Evolutionary conservation across 1,140 invertebrate species (phyloP).

Genomic region (Zaprionus tsacasi): DNA sequence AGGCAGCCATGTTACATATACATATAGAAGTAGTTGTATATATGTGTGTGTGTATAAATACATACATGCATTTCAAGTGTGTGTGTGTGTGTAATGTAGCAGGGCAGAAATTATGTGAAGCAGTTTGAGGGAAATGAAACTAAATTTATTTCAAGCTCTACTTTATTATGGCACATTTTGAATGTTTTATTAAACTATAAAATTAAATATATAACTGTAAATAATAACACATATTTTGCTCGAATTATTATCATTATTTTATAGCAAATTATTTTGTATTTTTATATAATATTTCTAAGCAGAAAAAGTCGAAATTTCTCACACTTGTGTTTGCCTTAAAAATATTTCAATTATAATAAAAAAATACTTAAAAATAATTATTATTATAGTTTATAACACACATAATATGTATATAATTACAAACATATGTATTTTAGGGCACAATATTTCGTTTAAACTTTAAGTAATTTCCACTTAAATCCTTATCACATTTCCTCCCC

Average conservation of each 20-base stretch:
- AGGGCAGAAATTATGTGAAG: background rate
- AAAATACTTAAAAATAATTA: background rate
- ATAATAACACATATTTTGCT: too few species aligned
- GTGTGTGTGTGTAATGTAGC: background rate
- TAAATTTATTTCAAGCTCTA: too few species aligned
- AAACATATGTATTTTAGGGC: too few species aligned
- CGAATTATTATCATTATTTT: too few species aligned
- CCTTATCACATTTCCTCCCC: background rate
- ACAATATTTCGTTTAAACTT: too few species aligned
- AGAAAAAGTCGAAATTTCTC: too few species aligned
- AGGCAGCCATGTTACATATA: background rate
- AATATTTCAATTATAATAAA: too few species aligned
- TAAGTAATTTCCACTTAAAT: background rate
- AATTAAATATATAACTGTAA: background rate
- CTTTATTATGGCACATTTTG: background rate
- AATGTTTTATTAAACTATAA: background rate
- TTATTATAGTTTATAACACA: background rate
- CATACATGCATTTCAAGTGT: background rate
- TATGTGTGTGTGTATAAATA: background rate
- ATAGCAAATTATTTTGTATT: too few species aligned
- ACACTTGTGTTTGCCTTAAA: too few species aligned
- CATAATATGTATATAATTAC: background rate
- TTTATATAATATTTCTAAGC: too few species aligned
- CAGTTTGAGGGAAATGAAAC: background rate
- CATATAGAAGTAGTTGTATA: constrained; percentile 1